These are phyloP conservation scores for Spicauda simplicius DNA, from an alignment of 2,888 invertebrate species.

Conservation along the genomic window DNA sequence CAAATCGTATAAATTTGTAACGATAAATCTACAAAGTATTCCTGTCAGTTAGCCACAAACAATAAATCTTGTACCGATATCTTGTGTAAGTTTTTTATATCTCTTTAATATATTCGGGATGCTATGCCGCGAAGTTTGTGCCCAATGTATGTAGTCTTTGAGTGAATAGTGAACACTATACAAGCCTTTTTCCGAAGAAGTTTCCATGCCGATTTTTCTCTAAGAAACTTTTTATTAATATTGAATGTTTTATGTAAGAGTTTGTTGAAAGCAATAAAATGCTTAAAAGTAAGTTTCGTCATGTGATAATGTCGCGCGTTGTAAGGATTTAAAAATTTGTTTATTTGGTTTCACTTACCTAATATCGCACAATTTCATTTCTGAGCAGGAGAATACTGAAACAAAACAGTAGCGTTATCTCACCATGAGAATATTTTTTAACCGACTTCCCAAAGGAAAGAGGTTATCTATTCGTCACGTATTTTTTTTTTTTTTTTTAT, in stretches of 20 bases:
- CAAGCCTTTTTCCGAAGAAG: constrained; percentile 19
- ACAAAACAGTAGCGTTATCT: too few relatives aligned
- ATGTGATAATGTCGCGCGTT: too few relatives aligned
- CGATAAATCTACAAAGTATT: constrained; percentile 21
- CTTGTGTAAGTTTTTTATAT: constrained; percentile 15
- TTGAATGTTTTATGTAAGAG: constrained; percentile 13
- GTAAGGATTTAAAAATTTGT: too few relatives aligned
- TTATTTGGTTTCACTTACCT: too few relatives aligned
- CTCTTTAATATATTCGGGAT: constrained; percentile 17
- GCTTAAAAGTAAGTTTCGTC: too few relatives aligned
- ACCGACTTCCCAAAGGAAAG: too few relatives aligned
- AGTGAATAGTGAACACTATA: constrained; percentile 25
- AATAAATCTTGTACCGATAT: constrained; percentile 8
- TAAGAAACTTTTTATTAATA: constrained; percentile 21
- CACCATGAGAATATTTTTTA: too few relatives aligned
- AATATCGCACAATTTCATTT: too few relatives aligned
- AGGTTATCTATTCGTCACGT: too few relatives aligned
- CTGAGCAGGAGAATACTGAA: too few relatives aligned
- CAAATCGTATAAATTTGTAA: background rate
- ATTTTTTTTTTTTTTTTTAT: too few relatives aligned
- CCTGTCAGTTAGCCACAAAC: constrained; percentile 17
- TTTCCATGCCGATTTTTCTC: constrained; percentile 13
- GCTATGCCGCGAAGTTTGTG: constrained; percentile 20
- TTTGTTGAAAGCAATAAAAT: background rate
- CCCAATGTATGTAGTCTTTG: constrained; percentile 26